These are phyloP conservation scores for Drosophila phalerata DNA, from an alignment of 2,888 invertebrate species.

Conservation along the genomic window DNA sequence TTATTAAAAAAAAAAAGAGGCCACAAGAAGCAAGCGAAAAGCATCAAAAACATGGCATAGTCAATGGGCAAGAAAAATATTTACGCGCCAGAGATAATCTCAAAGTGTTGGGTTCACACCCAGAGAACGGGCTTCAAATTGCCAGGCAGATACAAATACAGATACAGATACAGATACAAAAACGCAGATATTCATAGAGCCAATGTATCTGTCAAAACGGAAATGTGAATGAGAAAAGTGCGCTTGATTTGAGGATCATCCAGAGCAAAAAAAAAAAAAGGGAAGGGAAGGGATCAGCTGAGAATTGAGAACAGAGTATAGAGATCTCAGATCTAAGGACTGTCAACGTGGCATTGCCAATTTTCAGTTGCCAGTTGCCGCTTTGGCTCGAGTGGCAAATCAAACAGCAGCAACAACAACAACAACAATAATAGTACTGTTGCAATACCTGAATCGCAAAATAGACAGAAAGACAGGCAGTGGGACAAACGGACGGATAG, in stretches of 20 bases:
- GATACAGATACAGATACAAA: slow-evolving; percentile 17
- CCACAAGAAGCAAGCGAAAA: slow-evolving; percentile 43
- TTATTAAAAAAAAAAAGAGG: slow-evolving; percentile 51
- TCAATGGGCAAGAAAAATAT: slow-evolving; percentile 83
- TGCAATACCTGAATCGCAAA: slow-evolving; percentile 69
- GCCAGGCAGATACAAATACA: slow-evolving; percentile 43
- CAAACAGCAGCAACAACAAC: slow-evolving; percentile 7
- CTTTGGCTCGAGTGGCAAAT: slow-evolving; percentile 70
- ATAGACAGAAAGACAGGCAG: background rate
- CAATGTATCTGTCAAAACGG: slow-evolving; percentile 81
- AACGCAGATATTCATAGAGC: slow-evolving; percentile 31
- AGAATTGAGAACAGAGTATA: slow-evolving; percentile 2
- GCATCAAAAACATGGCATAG: slow-evolving; percentile 65
- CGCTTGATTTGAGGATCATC: slow-evolving; percentile 82
- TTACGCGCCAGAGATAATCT: slow-evolving; percentile 83
- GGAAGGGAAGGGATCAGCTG: slow-evolving; percentile 68
- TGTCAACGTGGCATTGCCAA: slow-evolving; percentile 47
- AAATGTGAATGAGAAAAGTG: slow-evolving; percentile 70
- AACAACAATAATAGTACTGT: slow-evolving; percentile 60
- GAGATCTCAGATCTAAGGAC: slow-evolving; percentile 12
- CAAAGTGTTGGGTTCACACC: slow-evolving; percentile 80
- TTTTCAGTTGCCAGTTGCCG: slow-evolving; percentile 46
- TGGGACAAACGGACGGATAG: background rate
- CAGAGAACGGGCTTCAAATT: slow-evolving; percentile 69
- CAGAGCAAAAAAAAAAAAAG: slow-evolving; percentile 37